These are phyloP conservation scores for Spodoptera frugiperda DNA, from an alignment of 1,140 invertebrate genomes.

Conservation along the genomic window DNA sequence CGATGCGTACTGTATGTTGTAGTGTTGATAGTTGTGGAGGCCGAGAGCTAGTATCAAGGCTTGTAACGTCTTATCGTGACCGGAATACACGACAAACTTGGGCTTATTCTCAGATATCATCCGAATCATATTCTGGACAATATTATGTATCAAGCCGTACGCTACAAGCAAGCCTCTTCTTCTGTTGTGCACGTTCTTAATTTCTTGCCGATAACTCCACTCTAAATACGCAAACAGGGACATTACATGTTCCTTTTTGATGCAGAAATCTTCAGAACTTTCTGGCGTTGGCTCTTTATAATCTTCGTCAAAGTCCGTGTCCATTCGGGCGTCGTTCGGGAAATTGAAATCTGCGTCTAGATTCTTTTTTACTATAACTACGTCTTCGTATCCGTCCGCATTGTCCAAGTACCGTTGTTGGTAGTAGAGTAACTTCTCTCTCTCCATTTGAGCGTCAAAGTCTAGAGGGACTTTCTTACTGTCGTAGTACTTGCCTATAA, in stretches of 20 bases:
- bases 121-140: conserved; percentile 92
- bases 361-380: conserved; percentile 84
- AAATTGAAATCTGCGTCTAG: conserved; percentile 85
- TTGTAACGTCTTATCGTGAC: conserved; percentile 96
- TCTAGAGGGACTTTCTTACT: conserved; percentile 72
- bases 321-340: conserved; percentile 78
- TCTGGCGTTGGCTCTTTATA: conserved; percentile 80
- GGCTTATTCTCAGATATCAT: conserved; percentile 92
- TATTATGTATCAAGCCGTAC: conserved; percentile 92
- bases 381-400: conserved; percentile 82
- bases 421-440: conserved; percentile 83
- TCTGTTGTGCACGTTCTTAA: conserved; percentile 88
- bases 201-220: conserved; percentile 90
- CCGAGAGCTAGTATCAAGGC: conserved; percentile 93
- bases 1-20: conserved; percentile 91
- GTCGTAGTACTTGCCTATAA: conserved; percentile 77
- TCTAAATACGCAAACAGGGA: conserved; percentile 91
- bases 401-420: conserved; percentile 84
- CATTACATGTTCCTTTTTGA: conserved; percentile 90
- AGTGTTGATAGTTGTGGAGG: conserved; percentile 86
- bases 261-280: conserved; percentile 86
- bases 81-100: conserved; percentile 95
- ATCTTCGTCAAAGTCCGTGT: conserved; percentile 82
- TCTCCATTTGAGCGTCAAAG: conserved; percentile 85
- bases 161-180: conserved; percentile 90